A percentile compares a stretch with the other conserved stretches of the same genome.
Conservation (phyloP, 2,797 vertebrate genomes). For the Neoniphon sammara region DNA sequence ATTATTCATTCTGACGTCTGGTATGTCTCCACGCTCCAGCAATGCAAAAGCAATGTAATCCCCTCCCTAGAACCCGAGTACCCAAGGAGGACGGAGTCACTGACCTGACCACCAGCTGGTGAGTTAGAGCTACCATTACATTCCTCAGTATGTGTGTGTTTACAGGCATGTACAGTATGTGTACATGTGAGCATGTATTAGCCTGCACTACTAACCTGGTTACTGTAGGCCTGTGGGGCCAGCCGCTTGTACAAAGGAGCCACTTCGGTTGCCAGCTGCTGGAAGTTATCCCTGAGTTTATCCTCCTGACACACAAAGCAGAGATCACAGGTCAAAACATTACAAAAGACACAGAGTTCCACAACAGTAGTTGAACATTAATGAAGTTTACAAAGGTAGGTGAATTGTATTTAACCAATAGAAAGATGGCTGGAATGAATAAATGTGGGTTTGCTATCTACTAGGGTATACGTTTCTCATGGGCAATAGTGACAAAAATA, state of each 20-base stretch:
- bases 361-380: not conserved
- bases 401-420: not conserved
- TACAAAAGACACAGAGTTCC: not conserved
- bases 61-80: not conserved
- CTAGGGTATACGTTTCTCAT: too few relatives aligned
- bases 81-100: slow-evolving; percentile 2
- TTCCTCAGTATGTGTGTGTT: slow-evolving; percentile 1
- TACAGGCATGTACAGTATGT: not conserved
- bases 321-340: slow-evolving; percentile 20
- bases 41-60: not conserved
- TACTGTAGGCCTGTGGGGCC: slow-evolving; percentile 95
- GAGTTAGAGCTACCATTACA: slow-evolving; percentile 8
- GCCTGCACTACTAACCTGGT: slow-evolving; percentile 87
- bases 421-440: too few relatives aligned
- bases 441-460: too few relatives aligned
- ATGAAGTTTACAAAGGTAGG: not conserved
- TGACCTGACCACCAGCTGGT: not conserved
- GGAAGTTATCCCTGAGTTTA: slow-evolving; percentile 93
- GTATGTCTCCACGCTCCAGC: not conserved
- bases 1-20: not conserved
- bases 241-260: slow-evolving; percentile 93
- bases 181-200: not conserved
- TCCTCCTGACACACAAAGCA: slow-evolving; percentile 85
- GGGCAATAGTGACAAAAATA: too few relatives aligned
- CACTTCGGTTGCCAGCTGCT: slow-evolving; percentile 92